Conservation (phyloP, 92 coral and sea anemone species). For the Porites cylindrica region DNA sequence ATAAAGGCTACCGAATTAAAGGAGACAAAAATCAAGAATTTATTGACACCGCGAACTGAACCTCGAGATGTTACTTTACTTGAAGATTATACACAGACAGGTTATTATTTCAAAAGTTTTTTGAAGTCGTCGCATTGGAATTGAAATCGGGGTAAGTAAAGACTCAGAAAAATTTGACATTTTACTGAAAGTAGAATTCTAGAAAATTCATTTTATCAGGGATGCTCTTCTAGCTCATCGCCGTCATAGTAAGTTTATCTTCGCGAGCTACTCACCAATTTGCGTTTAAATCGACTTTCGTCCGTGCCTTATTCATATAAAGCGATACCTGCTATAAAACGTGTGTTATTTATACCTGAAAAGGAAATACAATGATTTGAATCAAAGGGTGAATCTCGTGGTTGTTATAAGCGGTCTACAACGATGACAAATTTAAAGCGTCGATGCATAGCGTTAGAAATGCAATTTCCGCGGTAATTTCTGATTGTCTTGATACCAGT, state of each 20-base stretch:
- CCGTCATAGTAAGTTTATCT: background rate
- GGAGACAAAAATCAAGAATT: background rate
- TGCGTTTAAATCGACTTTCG: background rate
- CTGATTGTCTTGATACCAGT: background rate
- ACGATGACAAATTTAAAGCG: background rate
- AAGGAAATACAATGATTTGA: background rate
- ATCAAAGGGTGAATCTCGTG: background rate
- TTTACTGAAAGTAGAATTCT: background rate
- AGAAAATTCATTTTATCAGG: background rate
- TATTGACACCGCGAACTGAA: background rate
- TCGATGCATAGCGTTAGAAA: background rate
- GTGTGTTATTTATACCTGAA: background rate
- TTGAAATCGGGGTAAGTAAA: slow-evolving; percentile 35
- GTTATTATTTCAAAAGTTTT: slow-evolving; percentile 19
- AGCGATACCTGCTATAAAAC: background rate
- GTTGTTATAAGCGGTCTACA: background rate
- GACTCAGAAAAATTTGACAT: slow-evolving; percentile 12
- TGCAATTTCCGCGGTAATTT: background rate
- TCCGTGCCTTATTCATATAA: background rate
- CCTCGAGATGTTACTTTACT: background rate
- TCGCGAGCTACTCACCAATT: background rate
- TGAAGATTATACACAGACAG: background rate
- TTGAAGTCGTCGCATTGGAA: slow-evolving; percentile 35
- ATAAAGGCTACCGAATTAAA: background rate
- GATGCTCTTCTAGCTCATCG: background rate